These are phyloP conservation scores for Sinopyrophorus schimmeli DNA, from an alignment of 2,888 invertebrate species.

Conservation along the genomic window DNA sequence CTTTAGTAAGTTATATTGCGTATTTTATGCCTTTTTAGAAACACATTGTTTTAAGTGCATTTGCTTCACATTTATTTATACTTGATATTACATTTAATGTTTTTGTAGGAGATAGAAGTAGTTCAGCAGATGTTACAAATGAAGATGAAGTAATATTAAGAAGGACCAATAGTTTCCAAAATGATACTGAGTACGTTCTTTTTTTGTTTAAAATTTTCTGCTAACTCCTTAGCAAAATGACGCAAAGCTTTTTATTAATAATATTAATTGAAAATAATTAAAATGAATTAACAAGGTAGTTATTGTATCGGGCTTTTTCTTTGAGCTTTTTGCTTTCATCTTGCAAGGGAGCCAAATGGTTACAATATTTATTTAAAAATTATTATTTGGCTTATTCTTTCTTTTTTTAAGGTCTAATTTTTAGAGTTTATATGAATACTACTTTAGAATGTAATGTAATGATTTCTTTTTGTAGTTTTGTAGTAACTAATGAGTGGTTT, in stretches of 20 bases:
- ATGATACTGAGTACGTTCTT: conserved; percentile 81
- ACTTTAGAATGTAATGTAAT: conserved; percentile 37
- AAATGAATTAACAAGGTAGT: conserved; percentile 32
- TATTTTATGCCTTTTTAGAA: not conserved
- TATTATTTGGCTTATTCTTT: conserved; percentile 20
- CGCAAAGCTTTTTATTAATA: conserved; percentile 36
- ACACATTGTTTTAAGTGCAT: not conserved
- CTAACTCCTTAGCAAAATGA: conserved; percentile 51
- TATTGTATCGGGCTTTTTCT: conserved; percentile 14
- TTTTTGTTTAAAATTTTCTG: conserved; percentile 18
- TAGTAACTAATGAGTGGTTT: conserved; percentile 25
- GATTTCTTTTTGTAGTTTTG: conserved; percentile 20
- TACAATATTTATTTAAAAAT: conserved; percentile 7
- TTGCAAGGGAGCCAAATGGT: conserved; percentile 40
- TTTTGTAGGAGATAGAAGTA: conserved; percentile 61
- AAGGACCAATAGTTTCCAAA: conserved; percentile 85
- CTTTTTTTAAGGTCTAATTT: conserved; percentile 23
- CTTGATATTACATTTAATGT: no score
- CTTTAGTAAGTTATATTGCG: conserved; percentile 41
- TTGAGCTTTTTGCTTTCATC: conserved; percentile 40
- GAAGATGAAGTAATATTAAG: conserved; percentile 72
- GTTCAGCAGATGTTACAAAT: conserved; percentile 46
- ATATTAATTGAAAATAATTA: conserved; percentile 3
- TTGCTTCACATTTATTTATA: not conserved
- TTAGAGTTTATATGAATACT: conserved; percentile 30